Evolutionary conservation across 2,888 invertebrate genomes (phyloP), one percentile per base, ranked within the genome.

Genomic region (Argyresthia goedartella): DNA sequence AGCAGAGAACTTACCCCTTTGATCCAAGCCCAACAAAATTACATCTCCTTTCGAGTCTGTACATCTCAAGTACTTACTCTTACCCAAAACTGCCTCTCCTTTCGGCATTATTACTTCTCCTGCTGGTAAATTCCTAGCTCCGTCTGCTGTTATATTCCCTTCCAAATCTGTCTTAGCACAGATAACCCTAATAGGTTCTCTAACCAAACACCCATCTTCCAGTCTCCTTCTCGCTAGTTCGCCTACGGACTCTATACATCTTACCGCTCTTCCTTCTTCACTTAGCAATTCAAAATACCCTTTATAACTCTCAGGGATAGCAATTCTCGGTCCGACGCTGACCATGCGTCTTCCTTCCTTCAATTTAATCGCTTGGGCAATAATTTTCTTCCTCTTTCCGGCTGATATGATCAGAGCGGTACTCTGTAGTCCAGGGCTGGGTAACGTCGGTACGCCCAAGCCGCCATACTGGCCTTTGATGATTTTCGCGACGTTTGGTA

Each of bases 281-380:
- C 96, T 97, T 36, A 98, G 87, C 50, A 98, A 89, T 77, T 98
- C 97, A 75, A 98, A 98, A 81, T 94, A 97, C 8, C 98, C 98
- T 59, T 93, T 89, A 75, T 96, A 97, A 0, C 93, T 91, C 65
- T 96, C 94, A 7, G 98, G 97, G 56, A 98, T 96, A 51, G 95
- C 93, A 57, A 97, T 89, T 68, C 96, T 90, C 8, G 94, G 94
- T 47, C 93, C 92, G 33, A 95, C 91, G 63, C 93, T 92, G 39
- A 93, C 93, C 66, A 94, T 91, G 54, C 95, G 88, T 58, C 95
- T 89, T 1, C 95, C 95, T 77, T 95, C 95, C 74, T 96, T 96
- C 68, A 96, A 91, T 85, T 96, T 96, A 57, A 96, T 95, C 50
- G 94, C 94, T 72, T 95, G 95, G 0, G 95, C 95, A 54, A 95